phyloP scores from a whole-genome alignment of 1,140 invertebrate species.

The Drosophila mojavensis region DNA sequence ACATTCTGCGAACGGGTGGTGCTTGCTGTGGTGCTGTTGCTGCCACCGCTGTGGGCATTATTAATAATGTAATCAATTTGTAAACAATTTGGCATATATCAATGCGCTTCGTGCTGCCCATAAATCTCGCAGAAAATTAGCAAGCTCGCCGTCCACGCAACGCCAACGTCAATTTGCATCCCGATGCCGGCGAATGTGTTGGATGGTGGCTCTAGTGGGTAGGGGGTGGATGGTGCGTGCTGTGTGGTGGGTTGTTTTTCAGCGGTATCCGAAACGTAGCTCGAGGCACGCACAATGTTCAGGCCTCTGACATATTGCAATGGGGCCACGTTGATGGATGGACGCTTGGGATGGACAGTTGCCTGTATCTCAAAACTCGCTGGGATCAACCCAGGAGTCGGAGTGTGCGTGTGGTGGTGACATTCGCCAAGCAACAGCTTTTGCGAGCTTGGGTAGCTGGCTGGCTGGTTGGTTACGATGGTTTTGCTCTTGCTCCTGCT shows the following conservation, averaged over 20 bases:
- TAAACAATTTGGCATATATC: conserved; percentile 82
- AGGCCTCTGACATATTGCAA: conserved; percentile 68
- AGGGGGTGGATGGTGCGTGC: background rate
- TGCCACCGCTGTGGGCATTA: conserved; percentile 62
- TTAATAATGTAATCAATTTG: conserved; percentile 81
- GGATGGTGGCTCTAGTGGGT: no score
- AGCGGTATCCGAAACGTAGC: background rate
- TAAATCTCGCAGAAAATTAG: conserved; percentile 76
- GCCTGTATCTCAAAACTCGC: conserved; percentile 31
- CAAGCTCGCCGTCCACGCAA: conserved; percentile 32
- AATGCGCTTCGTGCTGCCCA: conserved; percentile 73
- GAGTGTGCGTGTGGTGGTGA: conserved; percentile 4
- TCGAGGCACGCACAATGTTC: conserved; percentile 29
- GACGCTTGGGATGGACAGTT: conserved; percentile 58
- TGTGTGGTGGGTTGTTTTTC: background rate
- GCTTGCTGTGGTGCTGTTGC: conserved; percentile 1
- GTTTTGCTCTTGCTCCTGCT: conserved; percentile 1
- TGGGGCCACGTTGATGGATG: conserved; percentile 65
- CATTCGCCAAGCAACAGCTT: conserved; percentile 41
- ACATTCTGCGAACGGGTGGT: conserved; percentile 16
- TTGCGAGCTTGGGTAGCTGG: conserved; percentile 5
- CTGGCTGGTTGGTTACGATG: conserved; percentile 28
- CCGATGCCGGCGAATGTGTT: conserved; percentile 14
- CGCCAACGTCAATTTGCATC: conserved; percentile 60
- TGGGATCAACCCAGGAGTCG: background rate